A percentile compares a stretch with the other conserved stretches of the same genome.
Conservation (phyloP, 2,888 invertebrate genomes). For the Arctia plantaginis region DNA sequence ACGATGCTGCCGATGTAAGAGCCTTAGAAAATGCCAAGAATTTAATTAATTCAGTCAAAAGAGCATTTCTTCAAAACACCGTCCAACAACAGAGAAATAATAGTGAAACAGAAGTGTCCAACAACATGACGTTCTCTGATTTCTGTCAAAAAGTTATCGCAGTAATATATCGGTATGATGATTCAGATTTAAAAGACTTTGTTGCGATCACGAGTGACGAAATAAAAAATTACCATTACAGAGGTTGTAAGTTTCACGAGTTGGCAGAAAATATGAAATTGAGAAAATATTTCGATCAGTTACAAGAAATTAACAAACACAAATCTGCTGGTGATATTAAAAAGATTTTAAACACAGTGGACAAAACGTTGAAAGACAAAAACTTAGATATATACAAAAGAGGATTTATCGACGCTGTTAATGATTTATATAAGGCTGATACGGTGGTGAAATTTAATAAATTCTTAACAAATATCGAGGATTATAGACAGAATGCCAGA, state of each 20-base stretch:
- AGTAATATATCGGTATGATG: constrained; percentile 50
- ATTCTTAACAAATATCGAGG: constrained; percentile 50
- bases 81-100: not conserved
- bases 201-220: constrained; percentile 52
- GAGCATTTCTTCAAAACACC: not conserved
- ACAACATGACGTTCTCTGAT: constrained; percentile 52
- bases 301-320: constrained; percentile 46
- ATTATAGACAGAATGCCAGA: constrained; percentile 36
- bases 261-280: constrained; percentile 45
- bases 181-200: constrained; percentile 57
- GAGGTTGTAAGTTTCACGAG: constrained; percentile 57
- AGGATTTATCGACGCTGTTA: constrained; percentile 50
- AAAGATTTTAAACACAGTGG: constrained; percentile 36
- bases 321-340: constrained; percentile 45
- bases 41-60: not conserved
- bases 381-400: constrained; percentile 29
- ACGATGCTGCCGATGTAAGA: not conserved
- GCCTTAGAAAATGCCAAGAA: not conserved
- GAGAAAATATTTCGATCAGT: constrained; percentile 49
- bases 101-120: not conserved
- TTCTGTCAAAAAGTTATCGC: constrained; percentile 52
- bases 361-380: constrained; percentile 30
- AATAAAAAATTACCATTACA: constrained; percentile 57
- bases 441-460: constrained; percentile 44
- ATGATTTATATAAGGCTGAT: constrained; percentile 56